phyloP scores from a whole-genome alignment of 64 coral and sea anemone genomes.

The Trachythela sp. region DNA sequence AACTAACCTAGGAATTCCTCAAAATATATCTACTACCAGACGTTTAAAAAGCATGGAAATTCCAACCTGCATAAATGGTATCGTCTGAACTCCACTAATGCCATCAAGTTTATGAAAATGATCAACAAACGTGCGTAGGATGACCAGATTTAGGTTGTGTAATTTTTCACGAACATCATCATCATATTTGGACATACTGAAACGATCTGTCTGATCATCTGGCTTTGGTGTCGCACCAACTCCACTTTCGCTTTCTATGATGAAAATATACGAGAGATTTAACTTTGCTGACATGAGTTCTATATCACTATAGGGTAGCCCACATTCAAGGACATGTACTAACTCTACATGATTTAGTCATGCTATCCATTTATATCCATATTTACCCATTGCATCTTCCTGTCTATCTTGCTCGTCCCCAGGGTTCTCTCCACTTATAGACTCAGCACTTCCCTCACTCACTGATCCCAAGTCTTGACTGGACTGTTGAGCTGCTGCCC shows the following conservation, averaged over 20 bases:
- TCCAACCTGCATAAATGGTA: conserved; percentile 97
- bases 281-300: too few species aligned
- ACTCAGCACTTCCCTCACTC: conserved; percentile 92
- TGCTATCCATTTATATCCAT: not conserved
- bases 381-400: conserved; percentile 47
- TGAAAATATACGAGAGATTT: too few species aligned
- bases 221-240: not conserved
- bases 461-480: conserved; percentile 80
- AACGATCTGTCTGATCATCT: not conserved
- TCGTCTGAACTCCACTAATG: conserved; percentile 75
- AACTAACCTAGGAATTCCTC: too few species aligned
- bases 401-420: conserved; percentile 65
- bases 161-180: conserved; percentile 54
- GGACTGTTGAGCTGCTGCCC: conserved; percentile 61
- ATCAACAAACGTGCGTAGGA: conserved; percentile 66
- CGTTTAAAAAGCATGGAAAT: too few species aligned
- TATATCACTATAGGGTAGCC: too few species aligned
- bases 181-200: conserved; percentile 28
- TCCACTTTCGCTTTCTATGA: not conserved
- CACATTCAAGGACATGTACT: too few species aligned
- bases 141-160: conserved; percentile 65
- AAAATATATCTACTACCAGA: too few species aligned
- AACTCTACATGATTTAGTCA: not conserved
- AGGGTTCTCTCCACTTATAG: conserved; percentile 77
- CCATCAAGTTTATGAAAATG: conserved; percentile 70